Conservation (phyloP, 2,797 vertebrate species). For the Sebastiscus tertius region DNA sequence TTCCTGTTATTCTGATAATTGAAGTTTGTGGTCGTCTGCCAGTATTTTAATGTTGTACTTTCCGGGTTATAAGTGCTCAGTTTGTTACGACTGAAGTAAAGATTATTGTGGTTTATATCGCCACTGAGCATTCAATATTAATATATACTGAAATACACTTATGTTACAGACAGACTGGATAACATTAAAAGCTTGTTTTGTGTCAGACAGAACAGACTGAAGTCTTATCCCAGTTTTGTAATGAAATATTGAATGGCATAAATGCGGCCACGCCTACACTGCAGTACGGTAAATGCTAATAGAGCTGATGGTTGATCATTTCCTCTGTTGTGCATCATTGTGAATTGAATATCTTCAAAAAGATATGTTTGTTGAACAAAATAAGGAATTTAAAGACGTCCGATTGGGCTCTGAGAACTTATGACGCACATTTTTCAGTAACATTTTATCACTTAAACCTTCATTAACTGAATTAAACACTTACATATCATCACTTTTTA, state of each 20-base stretch:
- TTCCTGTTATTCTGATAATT: constrained; percentile 1
- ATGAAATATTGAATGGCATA: background rate
- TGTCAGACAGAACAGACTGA: no score
- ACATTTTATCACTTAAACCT: no score
- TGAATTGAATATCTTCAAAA: background rate
- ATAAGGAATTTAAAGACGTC: background rate
- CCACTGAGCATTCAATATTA: background rate
- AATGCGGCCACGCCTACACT: background rate
- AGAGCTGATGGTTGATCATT: no score
- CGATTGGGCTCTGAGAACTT: no score
- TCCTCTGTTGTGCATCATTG: background rate
- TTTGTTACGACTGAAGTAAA: constrained; percentile 15
- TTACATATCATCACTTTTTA: no score
- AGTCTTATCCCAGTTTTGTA: background rate
- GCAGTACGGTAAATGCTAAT: background rate
- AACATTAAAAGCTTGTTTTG: background rate
- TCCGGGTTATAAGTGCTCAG: constrained; percentile 16
- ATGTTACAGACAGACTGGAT: background rate
- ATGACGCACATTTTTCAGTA: no score
- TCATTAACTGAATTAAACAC: no score
- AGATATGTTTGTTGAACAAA: background rate
- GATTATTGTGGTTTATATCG: background rate
- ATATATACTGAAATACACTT: background rate
- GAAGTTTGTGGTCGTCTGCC: background rate
- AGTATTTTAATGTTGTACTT: constrained; percentile 10